Conservation (phyloP, 2,797 vertebrate species). For the Pampus argenteus region DNA sequence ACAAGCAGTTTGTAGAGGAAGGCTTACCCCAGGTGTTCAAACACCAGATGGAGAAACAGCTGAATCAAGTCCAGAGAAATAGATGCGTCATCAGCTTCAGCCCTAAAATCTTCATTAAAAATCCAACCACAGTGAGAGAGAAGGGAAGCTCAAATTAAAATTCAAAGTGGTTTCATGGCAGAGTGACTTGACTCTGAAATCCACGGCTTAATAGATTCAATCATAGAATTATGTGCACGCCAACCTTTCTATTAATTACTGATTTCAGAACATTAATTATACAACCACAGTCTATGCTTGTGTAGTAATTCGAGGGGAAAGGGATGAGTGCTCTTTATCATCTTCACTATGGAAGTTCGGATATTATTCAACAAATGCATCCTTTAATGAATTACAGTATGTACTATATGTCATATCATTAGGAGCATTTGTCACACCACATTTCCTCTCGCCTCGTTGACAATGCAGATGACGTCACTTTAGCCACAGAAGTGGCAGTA, state of each 20-base stretch:
- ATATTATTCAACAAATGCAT: constrained; percentile 55
- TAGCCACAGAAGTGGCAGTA: constrained; percentile 32
- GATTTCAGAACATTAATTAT: constrained; percentile 75
- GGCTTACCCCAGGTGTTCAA: constrained; percentile 67
- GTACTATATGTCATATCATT: constrained; percentile 43
- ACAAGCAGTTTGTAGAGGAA: constrained; percentile 42
- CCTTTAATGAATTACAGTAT: constrained; percentile 59
- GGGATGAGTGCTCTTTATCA: constrained; percentile 60
- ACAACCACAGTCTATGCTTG: constrained; percentile 40
- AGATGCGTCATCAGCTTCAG: constrained; percentile 57
- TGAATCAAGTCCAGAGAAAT: constrained; percentile 70
- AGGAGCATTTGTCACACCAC: constrained; percentile 31
- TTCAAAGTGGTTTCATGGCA: constrained; percentile 67
- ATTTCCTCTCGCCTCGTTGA: constrained; percentile 22
- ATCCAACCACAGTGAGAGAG: constrained; percentile 42
- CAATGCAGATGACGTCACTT: constrained; percentile 31
- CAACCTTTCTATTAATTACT: constrained; percentile 75
- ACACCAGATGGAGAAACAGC: constrained; percentile 74
- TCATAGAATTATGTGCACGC: constrained; percentile 64
- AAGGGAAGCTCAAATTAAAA: constrained; percentile 64
- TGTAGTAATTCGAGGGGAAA: constrained; percentile 45
- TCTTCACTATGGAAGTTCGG: constrained; percentile 63
- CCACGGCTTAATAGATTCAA: constrained; percentile 72
- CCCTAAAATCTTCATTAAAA: constrained; percentile 63
- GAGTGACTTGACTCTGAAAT: constrained; percentile 68